These are phyloP conservation scores for Cryptophagus acutangulus DNA, from an alignment of 2,888 invertebrate species.

Conservation along the genomic window DNA sequence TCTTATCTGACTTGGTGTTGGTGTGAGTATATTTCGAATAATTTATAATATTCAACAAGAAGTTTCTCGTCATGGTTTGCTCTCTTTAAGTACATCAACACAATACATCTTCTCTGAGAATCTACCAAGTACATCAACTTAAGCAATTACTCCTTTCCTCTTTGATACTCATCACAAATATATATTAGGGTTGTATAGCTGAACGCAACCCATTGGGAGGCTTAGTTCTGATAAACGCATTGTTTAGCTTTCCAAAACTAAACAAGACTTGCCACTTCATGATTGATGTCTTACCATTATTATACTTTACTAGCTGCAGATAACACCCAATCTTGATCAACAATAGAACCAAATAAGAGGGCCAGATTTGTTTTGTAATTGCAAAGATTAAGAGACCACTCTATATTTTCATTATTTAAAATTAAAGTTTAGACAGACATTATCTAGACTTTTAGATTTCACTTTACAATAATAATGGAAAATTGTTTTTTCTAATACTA, in stretches of 20 bases:
- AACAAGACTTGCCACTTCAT: constrained; percentile 36
- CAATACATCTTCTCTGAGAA: no score
- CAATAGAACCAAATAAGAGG: constrained; percentile 33
- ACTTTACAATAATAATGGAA: no score
- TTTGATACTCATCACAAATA: background rate
- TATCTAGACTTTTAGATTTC: no score
- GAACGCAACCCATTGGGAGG: constrained; percentile 15
- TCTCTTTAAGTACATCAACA: no score
- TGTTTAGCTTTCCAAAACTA: constrained; percentile 30
- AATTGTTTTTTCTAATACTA: no score
- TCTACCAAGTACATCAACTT: constrained; percentile 26
- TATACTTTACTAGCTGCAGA: constrained; percentile 25
- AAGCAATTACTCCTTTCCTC: constrained; percentile 26
- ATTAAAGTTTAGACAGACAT: no score
- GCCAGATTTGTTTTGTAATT: constrained; percentile 32
- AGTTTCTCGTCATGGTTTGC: no score
- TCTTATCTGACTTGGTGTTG: no score
- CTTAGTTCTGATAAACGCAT: constrained; percentile 31
- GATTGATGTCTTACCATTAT: constrained; percentile 37
- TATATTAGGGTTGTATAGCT: constrained; percentile 5
- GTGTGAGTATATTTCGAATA: no score
- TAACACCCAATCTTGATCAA: constrained; percentile 35
- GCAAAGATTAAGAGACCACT: constrained; percentile 32
- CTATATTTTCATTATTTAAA: no score
- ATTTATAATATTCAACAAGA: no score